Evolutionary conservation across 2,888 invertebrate species (phyloP), one percentile per base, ranked within the genome.

Genomic region (Drosophila aldrichi): DNA sequence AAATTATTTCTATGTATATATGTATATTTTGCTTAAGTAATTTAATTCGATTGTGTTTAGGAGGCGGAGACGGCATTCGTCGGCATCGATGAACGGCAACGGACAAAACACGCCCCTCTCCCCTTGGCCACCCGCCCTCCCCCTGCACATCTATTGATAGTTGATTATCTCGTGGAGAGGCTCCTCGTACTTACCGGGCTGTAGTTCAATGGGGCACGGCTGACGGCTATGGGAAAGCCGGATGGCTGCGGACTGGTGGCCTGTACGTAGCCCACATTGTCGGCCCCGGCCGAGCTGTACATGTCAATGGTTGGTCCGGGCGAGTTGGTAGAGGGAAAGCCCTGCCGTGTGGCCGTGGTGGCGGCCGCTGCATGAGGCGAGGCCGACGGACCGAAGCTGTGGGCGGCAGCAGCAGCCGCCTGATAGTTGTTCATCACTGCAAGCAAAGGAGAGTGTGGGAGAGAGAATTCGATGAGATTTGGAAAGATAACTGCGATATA

Each of bases 341-440:
- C 97, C 88, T 96, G 96, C 88, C 96, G 94, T 92, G 92, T 94
- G 92, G 93, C 95, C 14, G 96, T 95, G 66, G 94, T 95, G 79
- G 95, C 95, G 82, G 96, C 97, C 78, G 95, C 97, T 92, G 84
- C 89, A 92, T 97, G 97, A 76, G 97, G 97, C 77, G 97, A 97
- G 83, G 96, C 96, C 74, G 97, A 97, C 73, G 97, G 97, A 40
- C 96, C 96, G 91, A 95, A 96, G 65, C 96, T 96, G 88, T 96
- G 96, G 77, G 96, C 95, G 80, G 96, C 97, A 82, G 95, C 95
- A 78, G 96, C 96, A 82, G 95, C 97, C 91, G 97, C 97, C 92
- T 97, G 97, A 94, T 98, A 98, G 95, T 97, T 98, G 95, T 97
- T 97, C 97, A 98, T 98, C 94, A 98, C 98, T 97, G 96, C 87